Conservation (phyloP, 2,797 vertebrate species). For the Apogon talboti region DNA sequence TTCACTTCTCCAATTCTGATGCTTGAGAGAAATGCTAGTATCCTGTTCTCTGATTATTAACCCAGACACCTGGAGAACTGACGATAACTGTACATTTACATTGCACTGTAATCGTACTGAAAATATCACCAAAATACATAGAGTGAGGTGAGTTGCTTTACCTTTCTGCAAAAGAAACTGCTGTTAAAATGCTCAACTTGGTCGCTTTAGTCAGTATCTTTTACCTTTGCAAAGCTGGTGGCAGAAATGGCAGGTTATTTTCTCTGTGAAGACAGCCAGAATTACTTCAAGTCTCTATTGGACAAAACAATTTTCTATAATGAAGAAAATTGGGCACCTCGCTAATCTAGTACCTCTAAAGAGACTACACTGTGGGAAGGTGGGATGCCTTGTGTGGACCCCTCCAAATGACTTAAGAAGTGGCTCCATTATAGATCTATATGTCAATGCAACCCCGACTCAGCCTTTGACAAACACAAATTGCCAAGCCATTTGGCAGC, state of each 20-base stretch:
- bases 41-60: no score
- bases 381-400: constrained; percentile 42
- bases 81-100: no score
- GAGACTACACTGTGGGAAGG: constrained; percentile 27
- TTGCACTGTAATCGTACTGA: constrained; percentile 7
- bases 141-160: constrained; percentile 20
- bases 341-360: constrained; percentile 57
- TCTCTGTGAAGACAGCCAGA: constrained; percentile 51
- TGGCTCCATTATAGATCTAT: constrained; percentile 71
- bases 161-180: constrained; percentile 41
- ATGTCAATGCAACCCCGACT: constrained; percentile 69
- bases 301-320: constrained; percentile 69
- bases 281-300: constrained; percentile 57
- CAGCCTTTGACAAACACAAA: constrained; percentile 77
- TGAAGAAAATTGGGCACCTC: constrained; percentile 60
- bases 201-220: constrained; percentile 45
- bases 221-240: constrained; percentile 42
- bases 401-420: constrained; percentile 69
- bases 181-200: constrained; percentile 46
- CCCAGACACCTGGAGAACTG: no score
- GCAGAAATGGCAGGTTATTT: constrained; percentile 61
- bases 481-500: constrained; percentile 73
- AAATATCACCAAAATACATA: constrained; percentile 13
- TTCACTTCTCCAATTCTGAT: no score
- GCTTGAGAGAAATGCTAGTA: no score